Conservation (phyloP, 1,140 invertebrate species). For the Drosophila biarmipes region DNA sequence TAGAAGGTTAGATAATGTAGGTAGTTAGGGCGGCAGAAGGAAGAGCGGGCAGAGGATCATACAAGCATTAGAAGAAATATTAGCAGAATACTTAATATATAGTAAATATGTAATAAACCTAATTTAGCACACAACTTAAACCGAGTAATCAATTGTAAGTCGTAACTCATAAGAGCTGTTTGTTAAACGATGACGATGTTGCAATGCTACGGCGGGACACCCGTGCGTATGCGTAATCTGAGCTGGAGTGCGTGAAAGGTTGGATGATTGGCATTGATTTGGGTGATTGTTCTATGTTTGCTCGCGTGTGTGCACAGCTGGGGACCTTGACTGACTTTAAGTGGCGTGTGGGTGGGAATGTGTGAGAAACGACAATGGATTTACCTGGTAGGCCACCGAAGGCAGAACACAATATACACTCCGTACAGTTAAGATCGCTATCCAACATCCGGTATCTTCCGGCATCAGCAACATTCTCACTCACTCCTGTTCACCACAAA, state of each 20-base stretch:
- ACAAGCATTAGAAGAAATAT: slow-evolving; percentile 69
- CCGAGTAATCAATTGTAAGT: slow-evolving; percentile 59
- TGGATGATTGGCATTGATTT: too few relatives aligned
- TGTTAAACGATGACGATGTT: slow-evolving; percentile 52
- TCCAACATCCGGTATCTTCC: slow-evolving; percentile 10
- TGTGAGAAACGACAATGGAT: slow-evolving; percentile 40
- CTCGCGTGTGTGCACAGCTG: slow-evolving; percentile 27
- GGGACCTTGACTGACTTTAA: slow-evolving; percentile 60
- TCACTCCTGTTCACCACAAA: slow-evolving; percentile 29
- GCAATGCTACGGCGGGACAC: slow-evolving; percentile 21
- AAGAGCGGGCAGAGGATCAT: slow-evolving; percentile 32
- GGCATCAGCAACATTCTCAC: slow-evolving; percentile 31
- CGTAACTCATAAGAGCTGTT: slow-evolving; percentile 63
- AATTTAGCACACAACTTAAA: slow-evolving; percentile 40
- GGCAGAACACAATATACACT: slow-evolving; percentile 26
- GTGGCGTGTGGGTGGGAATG: slow-evolving; percentile 35
- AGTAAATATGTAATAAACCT: slow-evolving; percentile 41
- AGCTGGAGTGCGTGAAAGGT: slow-evolving; percentile 12
- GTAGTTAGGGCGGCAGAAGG: slow-evolving; percentile 50
- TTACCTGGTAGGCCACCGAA: slow-evolving; percentile 65
- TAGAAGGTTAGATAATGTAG: slow-evolving; percentile 60
- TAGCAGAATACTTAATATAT: slow-evolving; percentile 57
- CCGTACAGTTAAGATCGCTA: slow-evolving; percentile 16
- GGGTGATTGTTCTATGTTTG: not conserved
- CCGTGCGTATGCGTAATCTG: slow-evolving; percentile 58